phyloP scores from a whole-genome alignment of 2,888 invertebrate genomes.

The Hirudinaria manillensis region DNA sequence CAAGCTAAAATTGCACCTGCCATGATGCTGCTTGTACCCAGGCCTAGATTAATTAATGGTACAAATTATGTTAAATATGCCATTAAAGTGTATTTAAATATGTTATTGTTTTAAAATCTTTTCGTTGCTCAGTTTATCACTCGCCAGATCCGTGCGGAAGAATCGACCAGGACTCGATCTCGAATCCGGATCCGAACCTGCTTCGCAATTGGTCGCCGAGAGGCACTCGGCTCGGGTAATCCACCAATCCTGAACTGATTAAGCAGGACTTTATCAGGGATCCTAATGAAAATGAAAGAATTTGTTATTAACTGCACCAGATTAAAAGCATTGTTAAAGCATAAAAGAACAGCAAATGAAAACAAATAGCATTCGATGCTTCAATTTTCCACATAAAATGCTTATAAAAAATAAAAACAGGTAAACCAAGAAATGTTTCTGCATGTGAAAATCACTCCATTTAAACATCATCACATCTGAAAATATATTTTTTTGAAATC shows the following conservation, averaged over 20 bases:
- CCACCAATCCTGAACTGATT: slow-evolving; percentile 53
- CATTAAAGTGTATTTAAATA: too few species aligned
- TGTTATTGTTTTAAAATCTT: too few species aligned
- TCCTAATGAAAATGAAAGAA: slow-evolving; percentile 41
- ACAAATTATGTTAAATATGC: too few species aligned
- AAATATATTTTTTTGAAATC: too few species aligned
- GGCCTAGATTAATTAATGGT: slow-evolving; percentile 45
- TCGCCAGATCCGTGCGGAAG: slow-evolving; percentile 58
- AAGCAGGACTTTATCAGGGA: slow-evolving; percentile 57
- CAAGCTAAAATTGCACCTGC: slow-evolving; percentile 57
- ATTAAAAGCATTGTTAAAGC: neutral
- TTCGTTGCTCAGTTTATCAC: neutral
- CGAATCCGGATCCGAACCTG: slow-evolving; percentile 54
- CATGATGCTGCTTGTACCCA: slow-evolving; percentile 60
- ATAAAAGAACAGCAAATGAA: neutral
- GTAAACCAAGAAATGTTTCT: neutral
- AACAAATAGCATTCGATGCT: too few species aligned
- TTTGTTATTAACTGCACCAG: neutral
- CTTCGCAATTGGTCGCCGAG: slow-evolving; percentile 48
- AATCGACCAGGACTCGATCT: slow-evolving; percentile 55
- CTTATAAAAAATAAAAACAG: too few species aligned
- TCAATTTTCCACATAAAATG: too few species aligned
- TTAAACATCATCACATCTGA: neutral
- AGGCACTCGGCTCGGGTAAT: slow-evolving; percentile 38
- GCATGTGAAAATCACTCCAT: neutral